A percentile compares a stretch with the other conserved stretches of the same genome.
These are phyloP conservation scores for Entomobrya multifasciata DNA, from an alignment of 2,888 invertebrate species.

Conservation along the genomic window DNA sequence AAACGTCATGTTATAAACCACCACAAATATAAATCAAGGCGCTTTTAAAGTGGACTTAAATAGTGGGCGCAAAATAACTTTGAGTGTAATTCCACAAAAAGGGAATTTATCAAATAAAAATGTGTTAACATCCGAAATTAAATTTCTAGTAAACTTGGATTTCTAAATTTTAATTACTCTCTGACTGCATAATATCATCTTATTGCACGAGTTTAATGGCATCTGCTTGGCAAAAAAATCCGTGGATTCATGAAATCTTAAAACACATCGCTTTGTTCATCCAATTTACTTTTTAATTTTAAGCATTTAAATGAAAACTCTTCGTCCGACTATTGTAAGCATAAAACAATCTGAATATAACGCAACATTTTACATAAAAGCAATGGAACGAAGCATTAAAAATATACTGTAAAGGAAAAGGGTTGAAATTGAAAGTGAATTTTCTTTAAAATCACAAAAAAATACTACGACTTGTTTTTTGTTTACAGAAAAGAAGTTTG, in stretches of 20 bases:
- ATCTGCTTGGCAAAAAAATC: too few species aligned
- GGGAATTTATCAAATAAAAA: neutral
- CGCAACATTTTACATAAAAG: conserved; percentile 48
- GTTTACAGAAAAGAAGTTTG: neutral
- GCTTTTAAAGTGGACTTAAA: neutral
- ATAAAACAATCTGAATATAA: neutral
- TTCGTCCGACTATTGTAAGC: too few species aligned
- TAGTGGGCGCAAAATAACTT: neutral
- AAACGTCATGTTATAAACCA: too few species aligned
- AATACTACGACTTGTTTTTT: conserved; percentile 31
- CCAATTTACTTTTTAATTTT: too few species aligned
- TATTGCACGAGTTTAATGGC: too few species aligned
- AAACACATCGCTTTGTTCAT: too few species aligned
- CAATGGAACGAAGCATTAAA: conserved; percentile 33
- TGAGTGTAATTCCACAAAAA: neutral
- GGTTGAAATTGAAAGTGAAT: neutral
- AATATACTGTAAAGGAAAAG: conserved; percentile 15
- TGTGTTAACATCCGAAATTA: too few species aligned
- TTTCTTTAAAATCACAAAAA: neutral
- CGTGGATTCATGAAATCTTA: too few species aligned
- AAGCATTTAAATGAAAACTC: too few species aligned
- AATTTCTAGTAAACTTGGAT: too few species aligned
- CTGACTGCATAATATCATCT: too few species aligned
- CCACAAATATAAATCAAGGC: neutral
- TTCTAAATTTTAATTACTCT: too few species aligned